Base-by-base conservation (phyloP, 2,888 invertebrate genomes). In the Mythimna vitellina region DNA sequence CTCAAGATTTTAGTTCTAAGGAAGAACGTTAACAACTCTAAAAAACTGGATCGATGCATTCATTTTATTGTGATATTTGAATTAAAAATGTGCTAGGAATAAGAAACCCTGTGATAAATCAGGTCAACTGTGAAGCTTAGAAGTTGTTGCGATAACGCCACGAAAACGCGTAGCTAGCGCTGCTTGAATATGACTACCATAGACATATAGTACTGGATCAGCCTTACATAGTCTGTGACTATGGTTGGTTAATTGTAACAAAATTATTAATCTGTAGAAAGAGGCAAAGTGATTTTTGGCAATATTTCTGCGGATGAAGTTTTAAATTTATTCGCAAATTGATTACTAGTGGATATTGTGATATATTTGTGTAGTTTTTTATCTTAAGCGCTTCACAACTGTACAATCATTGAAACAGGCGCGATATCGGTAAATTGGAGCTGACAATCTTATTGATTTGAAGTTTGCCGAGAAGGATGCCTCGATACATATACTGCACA, bases 61-160 rank as follows among this genome's bases (percentile, higher is more conserved):
- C 56, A 20, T 65, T 32, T 57, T 49, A 32, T 57, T 57, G 10
- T 22, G 9, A 35, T 53, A 49, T 10, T 8, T 73, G 12, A 22
- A 51, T 1, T 32, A 1, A 32, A n/a, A n/a, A 67, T 46, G n/a
- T 53, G 42, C 38, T 75, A 67, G 42, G 25, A 75, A 58, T 53
- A 53, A 58, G 42, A 22, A 60, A 46, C 29, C 35, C 29, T 67
- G 73, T 73, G 73, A 73, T 73, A 73, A 65, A 67, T 66, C 12
- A 22, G 53, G n/a, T 74, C n/a, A 53, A 38, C 38, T 58, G 46
- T 73, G 17, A 42, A 51, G 6, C 32, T 57, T 3, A 35, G 35
- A 9, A 4, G 32, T 32, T 32, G 49, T 14, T 51, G 62, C 20
- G 46, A 1, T 54, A 42, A 22, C 29, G n/a, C 29, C 14, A 32